A percentile compares a stretch with the other conserved stretches of the same genome.
Evolutionary conservation across 2,888 invertebrate species (phyloP).

Genomic region (Caenorhabditis drosophilae): DNA sequence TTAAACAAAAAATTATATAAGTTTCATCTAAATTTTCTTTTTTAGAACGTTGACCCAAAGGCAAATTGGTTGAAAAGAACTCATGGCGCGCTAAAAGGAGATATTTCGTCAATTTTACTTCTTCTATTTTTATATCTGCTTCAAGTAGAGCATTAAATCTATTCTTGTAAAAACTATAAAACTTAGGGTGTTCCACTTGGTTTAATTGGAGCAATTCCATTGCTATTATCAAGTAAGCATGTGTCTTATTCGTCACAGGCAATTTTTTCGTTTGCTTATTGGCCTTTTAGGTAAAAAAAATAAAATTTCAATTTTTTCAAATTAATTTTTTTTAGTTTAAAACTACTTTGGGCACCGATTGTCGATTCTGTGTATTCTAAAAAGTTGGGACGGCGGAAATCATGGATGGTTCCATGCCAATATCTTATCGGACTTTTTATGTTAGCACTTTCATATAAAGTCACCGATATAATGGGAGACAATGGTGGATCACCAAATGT

Average conservation of each 20-base stretch:
- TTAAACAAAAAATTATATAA: neutral
- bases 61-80: conserved; percentile 59
- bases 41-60: conserved; percentile 54
- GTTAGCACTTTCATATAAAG: conserved; percentile 80
- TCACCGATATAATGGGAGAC: conserved; percentile 66
- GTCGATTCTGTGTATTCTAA: conserved; percentile 87
- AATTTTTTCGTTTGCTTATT: conserved; percentile 72
- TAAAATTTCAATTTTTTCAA: neutral
- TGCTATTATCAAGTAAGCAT: conserved; percentile 89
- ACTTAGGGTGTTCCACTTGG: conserved; percentile 86
- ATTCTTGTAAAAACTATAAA: conserved; percentile 1
- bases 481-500: conserved; percentile 75
- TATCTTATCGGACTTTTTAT: conserved; percentile 77
- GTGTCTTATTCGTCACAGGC: conserved; percentile 92
- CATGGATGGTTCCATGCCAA: conserved; percentile 75
- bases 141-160: conserved; percentile 64
- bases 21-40: neutral
- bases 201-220: conserved; percentile 89
- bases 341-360: conserved; percentile 96
- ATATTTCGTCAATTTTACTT: conserved; percentile 72
- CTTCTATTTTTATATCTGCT: conserved; percentile 89
- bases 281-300: conserved; percentile 76
- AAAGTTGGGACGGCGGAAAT: conserved; percentile 83
- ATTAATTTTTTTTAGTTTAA: conserved; percentile 75
- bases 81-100: conserved; percentile 59